Evolutionary conservation across 2,888 invertebrate species (phyloP).

Genomic region (Leptinotarsa peninsularis): DNA sequence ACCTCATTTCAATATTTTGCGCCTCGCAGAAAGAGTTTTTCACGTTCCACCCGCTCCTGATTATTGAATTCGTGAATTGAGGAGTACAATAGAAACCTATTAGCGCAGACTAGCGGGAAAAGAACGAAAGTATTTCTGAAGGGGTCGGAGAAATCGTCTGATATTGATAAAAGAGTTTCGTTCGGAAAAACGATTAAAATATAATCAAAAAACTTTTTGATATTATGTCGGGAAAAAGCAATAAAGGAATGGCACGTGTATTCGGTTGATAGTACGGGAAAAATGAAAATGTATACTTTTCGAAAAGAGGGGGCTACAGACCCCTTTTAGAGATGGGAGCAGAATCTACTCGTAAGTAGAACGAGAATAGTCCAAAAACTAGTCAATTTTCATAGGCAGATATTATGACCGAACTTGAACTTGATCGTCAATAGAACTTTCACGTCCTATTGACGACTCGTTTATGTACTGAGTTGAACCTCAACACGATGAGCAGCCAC

Average conservation of each 20-base stretch:
- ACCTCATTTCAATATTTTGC: constrained; percentile 8
- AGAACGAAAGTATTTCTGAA: constrained; percentile 10
- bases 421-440: too few relatives aligned
- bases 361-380: too few relatives aligned
- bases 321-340: too few relatives aligned
- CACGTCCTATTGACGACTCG: too few relatives aligned
- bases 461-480: too few relatives aligned
- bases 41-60: not conserved
- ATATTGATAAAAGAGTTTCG: not conserved
- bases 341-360: too few relatives aligned
- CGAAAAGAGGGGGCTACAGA: not conserved
- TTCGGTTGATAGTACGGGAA: not conserved
- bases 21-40: not conserved
- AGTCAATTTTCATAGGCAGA: too few relatives aligned
- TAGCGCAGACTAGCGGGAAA: not conserved
- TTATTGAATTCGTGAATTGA: constrained; percentile 1
- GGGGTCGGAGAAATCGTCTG: not conserved
- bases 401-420: too few relatives aligned
- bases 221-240: not conserved
- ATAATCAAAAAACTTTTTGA: constrained; percentile 6
- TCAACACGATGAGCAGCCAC: too few relatives aligned
- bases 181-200: not conserved
- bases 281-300: not conserved
- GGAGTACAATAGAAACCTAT: constrained; percentile 9
- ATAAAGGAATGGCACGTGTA: not conserved